Evolutionary conservation across 1,140 invertebrate genomes (phyloP), one percentile per base, ranked within the genome.

Genomic region (Ips typographus): DNA sequence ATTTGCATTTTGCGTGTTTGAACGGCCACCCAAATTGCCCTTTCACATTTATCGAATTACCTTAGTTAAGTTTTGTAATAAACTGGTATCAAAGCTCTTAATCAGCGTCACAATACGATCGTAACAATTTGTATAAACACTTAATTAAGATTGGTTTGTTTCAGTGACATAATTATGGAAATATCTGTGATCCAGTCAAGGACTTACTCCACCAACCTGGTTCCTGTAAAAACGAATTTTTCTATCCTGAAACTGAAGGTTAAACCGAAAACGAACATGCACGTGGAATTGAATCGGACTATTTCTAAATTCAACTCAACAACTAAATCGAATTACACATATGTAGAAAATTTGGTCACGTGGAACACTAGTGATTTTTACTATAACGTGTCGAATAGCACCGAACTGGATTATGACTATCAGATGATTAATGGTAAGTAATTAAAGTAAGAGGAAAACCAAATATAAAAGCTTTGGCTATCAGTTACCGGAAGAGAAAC

Each of bases 131-230:
- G 22, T 49, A 49, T 49, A 8, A 8, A 49, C 7, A 49, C 44
- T 49, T 49, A 49, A 49, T 44, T 44, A 44, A 40, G 38, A 47
- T 56, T 36, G 41, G 7, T 56, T 52, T 73, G 22, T 71, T 71
- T 57, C 61, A 71, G 72, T 70, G 70, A 73, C 4, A 68, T 64
- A 76, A 80, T 72, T 71, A 80, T 80, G 79, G 79, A 80, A 78
- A 75, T 78, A 71, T 73, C 77, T 72, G 77, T 80, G 77, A 78
- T 80, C 61, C 77, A 78, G 72, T 74, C 78, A 57, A 72, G 75
- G 72, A 73, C 73, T 68, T 77, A 79, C 62, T 68, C 77, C 66
- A 73, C 73, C 52, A 71, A 67, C 53, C 65, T 72, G 62, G 70
- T 74, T 72, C 65, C 72, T 66, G 39, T 63, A 53, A 74, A 76